Evolutionary conservation across 1,140 invertebrate species (phyloP).

Genomic region (Fopius arisanus): DNA sequence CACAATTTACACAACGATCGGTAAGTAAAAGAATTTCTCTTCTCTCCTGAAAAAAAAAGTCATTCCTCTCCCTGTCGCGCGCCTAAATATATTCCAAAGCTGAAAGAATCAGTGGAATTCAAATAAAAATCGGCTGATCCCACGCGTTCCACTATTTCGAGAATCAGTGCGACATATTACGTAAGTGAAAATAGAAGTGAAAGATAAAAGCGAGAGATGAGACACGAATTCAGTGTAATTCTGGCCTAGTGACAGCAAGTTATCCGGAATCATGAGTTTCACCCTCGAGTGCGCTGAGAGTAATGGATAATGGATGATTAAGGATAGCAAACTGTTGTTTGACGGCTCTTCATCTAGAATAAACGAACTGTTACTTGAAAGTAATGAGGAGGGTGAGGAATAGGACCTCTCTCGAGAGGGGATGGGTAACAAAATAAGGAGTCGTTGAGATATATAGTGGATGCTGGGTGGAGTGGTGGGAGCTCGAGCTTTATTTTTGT

Average conservation of each 20-base stretch:
- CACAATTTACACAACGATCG: slow-evolving; percentile 94
- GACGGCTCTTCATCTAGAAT: not conserved
- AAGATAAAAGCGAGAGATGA: slow-evolving; percentile 9
- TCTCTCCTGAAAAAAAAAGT: not conserved
- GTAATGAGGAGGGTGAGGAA: not conserved
- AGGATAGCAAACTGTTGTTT: not conserved
- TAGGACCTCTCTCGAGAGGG: not conserved
- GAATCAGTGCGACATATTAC: slow-evolving; percentile 27
- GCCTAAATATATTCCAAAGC: not conserved
- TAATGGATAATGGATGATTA: not conserved
- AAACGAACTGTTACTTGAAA: not conserved
- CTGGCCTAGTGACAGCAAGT: not conserved
- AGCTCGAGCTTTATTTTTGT: slow-evolving; percentile 59
- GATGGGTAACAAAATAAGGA: not conserved
- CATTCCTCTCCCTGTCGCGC: not conserved
- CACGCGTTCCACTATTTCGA: slow-evolving; percentile 30
- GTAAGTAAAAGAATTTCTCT: no score
- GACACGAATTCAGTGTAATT: not conserved
- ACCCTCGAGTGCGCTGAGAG: not conserved
- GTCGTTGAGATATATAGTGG: not conserved
- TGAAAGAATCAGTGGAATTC: not conserved
- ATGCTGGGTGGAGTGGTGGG: slow-evolving; percentile 46
- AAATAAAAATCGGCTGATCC: not conserved
- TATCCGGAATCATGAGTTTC: not conserved
- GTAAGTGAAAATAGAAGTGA: slow-evolving; percentile 19